phyloP scores from a whole-genome alignment of 2,888 invertebrate genomes.

The Stegophylla sp. region DNA sequence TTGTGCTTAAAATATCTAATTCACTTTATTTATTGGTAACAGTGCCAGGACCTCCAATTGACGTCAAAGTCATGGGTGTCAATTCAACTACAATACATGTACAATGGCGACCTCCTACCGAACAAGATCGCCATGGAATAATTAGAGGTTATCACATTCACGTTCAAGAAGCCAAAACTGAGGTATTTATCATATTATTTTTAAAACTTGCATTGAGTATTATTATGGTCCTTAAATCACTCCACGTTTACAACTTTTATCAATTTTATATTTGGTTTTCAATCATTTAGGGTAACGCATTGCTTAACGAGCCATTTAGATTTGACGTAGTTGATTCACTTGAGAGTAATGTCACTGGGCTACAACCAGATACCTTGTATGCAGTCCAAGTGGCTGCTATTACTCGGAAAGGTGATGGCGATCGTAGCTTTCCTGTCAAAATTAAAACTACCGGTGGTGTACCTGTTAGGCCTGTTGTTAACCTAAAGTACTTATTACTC shows the following conservation, averaged over 20 bases:
- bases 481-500: constrained; percentile 72
- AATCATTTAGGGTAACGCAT: constrained; percentile 65
- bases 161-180: constrained; percentile 80
- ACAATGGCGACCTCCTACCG: constrained; percentile 90
- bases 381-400: constrained; percentile 93
- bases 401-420: constrained; percentile 96
- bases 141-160: constrained; percentile 97
- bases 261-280: neutral
- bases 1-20: constrained; percentile 24
- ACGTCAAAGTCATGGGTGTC: constrained; percentile 84
- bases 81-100: constrained; percentile 97
- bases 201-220: no score
- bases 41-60: constrained; percentile 98
- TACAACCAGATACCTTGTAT: constrained; percentile 95
- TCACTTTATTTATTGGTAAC: constrained; percentile 64
- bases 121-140: constrained; percentile 91
- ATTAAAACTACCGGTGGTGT: constrained; percentile 93
- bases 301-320: constrained; percentile 85
- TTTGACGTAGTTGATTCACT: constrained; percentile 82
- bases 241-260: neutral
- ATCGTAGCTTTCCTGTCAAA: constrained; percentile 82
- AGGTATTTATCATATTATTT: constrained; percentile 60
- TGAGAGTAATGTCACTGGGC: constrained; percentile 83
- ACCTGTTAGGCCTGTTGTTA: constrained; percentile 82
- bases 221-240: no score